Evolutionary conservation across 2,888 invertebrate species (phyloP).

Genomic region (Drosophila maculinotata): DNA sequence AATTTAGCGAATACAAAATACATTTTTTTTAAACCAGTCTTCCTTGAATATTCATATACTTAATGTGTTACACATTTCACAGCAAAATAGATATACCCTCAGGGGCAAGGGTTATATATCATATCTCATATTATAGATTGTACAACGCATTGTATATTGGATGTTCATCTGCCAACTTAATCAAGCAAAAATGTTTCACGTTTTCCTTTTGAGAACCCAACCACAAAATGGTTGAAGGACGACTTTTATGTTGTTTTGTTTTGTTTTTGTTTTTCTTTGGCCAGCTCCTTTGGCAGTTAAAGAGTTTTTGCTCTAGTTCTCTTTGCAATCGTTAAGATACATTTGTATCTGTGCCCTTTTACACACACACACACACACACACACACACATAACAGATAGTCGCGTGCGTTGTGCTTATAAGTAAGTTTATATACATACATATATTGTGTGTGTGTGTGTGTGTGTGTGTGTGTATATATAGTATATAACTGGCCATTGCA

Average conservation of each 20-base stretch:
- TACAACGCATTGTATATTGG: too few relatives aligned
- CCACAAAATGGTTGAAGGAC: too few relatives aligned
- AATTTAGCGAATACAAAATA: too few relatives aligned
- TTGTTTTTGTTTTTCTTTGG: conserved; percentile 8
- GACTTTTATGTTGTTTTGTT: not conserved
- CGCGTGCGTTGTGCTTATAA: conserved; percentile 63
- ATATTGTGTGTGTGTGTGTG: conserved; percentile 3
- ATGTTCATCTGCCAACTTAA: conserved; percentile 72
- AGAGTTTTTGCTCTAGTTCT: conserved; percentile 5
- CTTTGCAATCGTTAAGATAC: conserved; percentile 41
- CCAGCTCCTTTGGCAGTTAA: conserved; percentile 52
- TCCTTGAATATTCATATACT: too few relatives aligned
- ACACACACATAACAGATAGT: conserved; percentile 51
- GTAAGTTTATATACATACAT: conserved; percentile 20
- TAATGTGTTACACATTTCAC: not conserved
- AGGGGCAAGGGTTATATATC: not conserved
- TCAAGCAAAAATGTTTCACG: conserved; percentile 68
- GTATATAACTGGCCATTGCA: conserved; percentile 29
- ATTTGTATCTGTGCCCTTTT: not conserved
- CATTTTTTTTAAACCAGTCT: too few relatives aligned
- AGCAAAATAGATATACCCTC: not conserved
- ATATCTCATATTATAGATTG: conserved; percentile 50
- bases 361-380: conserved; percentile 10
- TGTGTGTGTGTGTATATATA: conserved; percentile 2
- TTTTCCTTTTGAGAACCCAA: conserved; percentile 35